Percentiles rank a stretch among this genome's conserved stretches.
Evolutionary conservation across 2,797 vertebrate genomes (phyloP).

Genomic region (Silurus lanzhouensis): DNA sequence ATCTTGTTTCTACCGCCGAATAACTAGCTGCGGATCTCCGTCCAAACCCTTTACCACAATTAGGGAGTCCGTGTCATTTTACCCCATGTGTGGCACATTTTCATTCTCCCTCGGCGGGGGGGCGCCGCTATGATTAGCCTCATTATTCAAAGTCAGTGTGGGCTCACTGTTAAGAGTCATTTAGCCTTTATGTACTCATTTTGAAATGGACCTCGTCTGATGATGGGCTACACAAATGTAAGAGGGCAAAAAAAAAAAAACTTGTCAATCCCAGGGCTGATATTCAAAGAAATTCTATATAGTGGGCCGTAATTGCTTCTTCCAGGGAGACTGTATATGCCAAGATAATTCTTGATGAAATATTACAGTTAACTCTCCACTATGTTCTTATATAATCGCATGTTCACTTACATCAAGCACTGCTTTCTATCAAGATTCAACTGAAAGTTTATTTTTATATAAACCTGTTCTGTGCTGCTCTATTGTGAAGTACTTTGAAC

Average conservation of each 20-base stretch:
- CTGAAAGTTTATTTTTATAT: neutral
- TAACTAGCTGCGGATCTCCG: slow-evolving; percentile 36
- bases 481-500: neutral
- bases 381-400: neutral
- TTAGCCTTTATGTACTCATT: slow-evolving; percentile 54
- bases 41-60: slow-evolving; percentile 50
- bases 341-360: slow-evolving; percentile 28
- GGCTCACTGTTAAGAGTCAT: slow-evolving; percentile 56
- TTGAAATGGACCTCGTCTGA: slow-evolving; percentile 50
- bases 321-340: slow-evolving; percentile 10
- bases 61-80: slow-evolving; percentile 55
- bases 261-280: slow-evolving; percentile 31
- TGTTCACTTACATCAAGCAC: neutral
- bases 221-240: slow-evolving; percentile 52
- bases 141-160: slow-evolving; percentile 60
- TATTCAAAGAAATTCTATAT: slow-evolving; percentile 46
- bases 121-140: slow-evolving; percentile 53
- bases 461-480: neutral
- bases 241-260: slow-evolving; percentile 31
- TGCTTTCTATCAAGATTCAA: neutral
- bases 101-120: slow-evolving; percentile 46
- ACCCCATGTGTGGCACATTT: slow-evolving; percentile 59
- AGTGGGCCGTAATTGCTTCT: slow-evolving; percentile 45
- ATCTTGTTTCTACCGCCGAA: slow-evolving; percentile 32
- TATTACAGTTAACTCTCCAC: neutral